These are phyloP conservation scores for Caenorhabditis plicata DNA, from an alignment of 2,888 invertebrate species.

Conservation along the genomic window DNA sequence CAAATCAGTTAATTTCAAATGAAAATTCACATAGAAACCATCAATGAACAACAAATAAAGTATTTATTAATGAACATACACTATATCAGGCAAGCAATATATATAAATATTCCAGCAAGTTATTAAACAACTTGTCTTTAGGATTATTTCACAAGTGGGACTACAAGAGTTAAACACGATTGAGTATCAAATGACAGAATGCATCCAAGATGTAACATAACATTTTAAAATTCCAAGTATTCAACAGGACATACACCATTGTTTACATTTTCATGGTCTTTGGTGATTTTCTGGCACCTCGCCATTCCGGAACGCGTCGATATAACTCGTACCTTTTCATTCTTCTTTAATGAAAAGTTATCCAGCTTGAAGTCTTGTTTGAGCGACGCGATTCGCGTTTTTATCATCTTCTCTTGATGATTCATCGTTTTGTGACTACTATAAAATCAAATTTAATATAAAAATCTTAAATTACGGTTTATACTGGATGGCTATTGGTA, in stretches of 20 bases:
- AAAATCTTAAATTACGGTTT: neutral
- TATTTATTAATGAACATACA: neutral
- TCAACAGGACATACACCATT: constrained; percentile 39
- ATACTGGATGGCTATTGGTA: constrained; percentile 36
- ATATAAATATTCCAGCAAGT: neutral
- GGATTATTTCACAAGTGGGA: too few species aligned
- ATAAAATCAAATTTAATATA: neutral
- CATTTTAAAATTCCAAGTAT: too few species aligned
- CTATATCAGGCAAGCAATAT: neutral
- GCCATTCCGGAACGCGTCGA: constrained; percentile 39
- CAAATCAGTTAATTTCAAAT: too few species aligned
- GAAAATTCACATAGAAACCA: neutral
- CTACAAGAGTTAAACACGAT: too few species aligned
- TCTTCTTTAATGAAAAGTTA: constrained; percentile 28
- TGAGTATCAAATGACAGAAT: too few species aligned
- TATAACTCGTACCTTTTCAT: constrained; percentile 51
- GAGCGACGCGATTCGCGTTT: constrained; percentile 16
- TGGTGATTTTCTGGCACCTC: constrained; percentile 32
- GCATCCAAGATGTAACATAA: too few species aligned
- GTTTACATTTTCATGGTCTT: constrained; percentile 8
- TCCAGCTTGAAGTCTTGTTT: constrained; percentile 9
- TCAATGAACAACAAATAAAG: neutral
- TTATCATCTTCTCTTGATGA: neutral
- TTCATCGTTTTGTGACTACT: neutral
- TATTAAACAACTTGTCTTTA: too few species aligned